A percentile compares a stretch with the other conserved stretches of the same genome.
phyloP scores from a whole-genome alignment of 1,140 invertebrate genomes.

The Cotesia glomerata region DNA sequence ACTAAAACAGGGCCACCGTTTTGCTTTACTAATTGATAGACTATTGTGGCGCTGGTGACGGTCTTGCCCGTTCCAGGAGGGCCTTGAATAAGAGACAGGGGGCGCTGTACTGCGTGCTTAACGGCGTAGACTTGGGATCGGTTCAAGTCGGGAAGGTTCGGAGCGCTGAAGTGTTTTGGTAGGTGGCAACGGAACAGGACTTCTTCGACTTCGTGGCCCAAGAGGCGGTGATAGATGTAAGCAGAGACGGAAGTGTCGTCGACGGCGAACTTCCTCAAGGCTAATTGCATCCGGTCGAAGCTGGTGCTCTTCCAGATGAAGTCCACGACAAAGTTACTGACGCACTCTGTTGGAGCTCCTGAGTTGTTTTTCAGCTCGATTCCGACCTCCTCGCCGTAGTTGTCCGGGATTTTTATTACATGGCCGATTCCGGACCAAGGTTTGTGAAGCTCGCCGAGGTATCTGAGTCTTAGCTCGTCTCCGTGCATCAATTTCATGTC shows the following conservation, averaged over 20 bases:
- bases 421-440: conserved; percentile 94
- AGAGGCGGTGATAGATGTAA: conserved; percentile 95
- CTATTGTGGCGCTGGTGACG: conserved; percentile 98
- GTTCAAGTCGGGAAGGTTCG: conserved; percentile 96
- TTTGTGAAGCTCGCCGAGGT: conserved; percentile 91
- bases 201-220: conserved; percentile 98
- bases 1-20: conserved; percentile 94
- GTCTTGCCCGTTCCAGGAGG: conserved; percentile 97
- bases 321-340: conserved; percentile 96
- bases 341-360: conserved; percentile 89
- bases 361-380: conserved; percentile 93
- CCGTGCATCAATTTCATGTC: conserved; percentile 99
- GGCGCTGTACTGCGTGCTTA: conserved; percentile 96
- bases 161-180: conserved; percentile 96
- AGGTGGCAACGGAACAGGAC: conserved; percentile 87
- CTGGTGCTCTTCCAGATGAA: conserved; percentile 99
- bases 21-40: conserved; percentile 97
- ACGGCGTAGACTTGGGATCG: conserved; percentile 98
- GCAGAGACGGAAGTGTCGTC: conserved; percentile 95
- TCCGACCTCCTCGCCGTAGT: conserved; percentile 97
- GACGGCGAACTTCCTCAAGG: conserved; percentile 93
- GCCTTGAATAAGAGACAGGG: conserved; percentile 95
- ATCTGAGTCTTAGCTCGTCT: conserved; percentile 93
- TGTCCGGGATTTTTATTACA: conserved; percentile 99
- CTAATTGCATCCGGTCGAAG: conserved; percentile 97